Evolutionary conservation across 2,797 vertebrate genomes (phyloP).

Genomic region (Phrynocephalus vlangalii): DNA sequence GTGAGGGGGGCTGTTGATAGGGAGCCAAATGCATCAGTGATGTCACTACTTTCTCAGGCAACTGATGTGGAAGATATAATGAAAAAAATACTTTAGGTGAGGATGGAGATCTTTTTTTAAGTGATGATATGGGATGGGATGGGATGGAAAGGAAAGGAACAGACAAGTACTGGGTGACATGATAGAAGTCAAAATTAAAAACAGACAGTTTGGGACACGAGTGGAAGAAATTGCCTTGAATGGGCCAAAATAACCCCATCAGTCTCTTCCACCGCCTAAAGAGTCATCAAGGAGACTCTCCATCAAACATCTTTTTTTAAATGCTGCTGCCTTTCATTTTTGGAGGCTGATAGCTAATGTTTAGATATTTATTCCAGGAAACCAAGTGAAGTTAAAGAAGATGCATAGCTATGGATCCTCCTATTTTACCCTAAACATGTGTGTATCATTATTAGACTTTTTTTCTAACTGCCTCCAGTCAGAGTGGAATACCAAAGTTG

Average conservation of each 20-base stretch:
- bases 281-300: not conserved
- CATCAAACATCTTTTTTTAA: not conserved
- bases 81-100: slow-evolving; percentile 72
- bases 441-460: not conserved
- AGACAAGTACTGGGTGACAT: slow-evolving; percentile 68
- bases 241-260: slow-evolving; percentile 26
- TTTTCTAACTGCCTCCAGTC: not conserved
- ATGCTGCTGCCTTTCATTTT: no score
- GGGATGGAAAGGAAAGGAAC: slow-evolving; percentile 18
- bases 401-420: not conserved
- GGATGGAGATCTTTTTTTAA: slow-evolving; percentile 73
- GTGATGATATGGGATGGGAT: not conserved
- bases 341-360: not conserved
- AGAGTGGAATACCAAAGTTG: not conserved
- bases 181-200: slow-evolving; percentile 34
- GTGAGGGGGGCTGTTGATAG: not conserved
- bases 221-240: not conserved
- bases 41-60: slow-evolving; percentile 78
- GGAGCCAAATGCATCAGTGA: not conserved
- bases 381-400: accelerated
- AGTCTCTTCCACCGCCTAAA: not conserved
- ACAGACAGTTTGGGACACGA: slow-evolving; percentile 5
- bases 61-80: slow-evolving; percentile 74
- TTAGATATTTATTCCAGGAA: not conserved
- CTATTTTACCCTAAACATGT: accelerated